Evolutionary conservation across 2,797 vertebrate genomes (phyloP), one percentile per base, ranked within the genome.

Genomic region (Melanotaenia nigrans): DNA sequence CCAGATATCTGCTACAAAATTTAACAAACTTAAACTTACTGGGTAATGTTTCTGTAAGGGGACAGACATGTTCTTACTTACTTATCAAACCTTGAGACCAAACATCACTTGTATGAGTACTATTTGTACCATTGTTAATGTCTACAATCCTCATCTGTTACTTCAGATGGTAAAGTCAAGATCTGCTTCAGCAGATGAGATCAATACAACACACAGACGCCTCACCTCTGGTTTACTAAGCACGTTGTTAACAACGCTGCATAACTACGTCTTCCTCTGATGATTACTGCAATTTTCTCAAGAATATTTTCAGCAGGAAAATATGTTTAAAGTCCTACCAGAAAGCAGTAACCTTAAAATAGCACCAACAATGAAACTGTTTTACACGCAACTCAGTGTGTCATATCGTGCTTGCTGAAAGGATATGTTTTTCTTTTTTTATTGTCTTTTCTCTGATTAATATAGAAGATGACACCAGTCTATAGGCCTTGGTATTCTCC

Each of bases 1-100:
- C 1, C 51, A 54, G 53, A 55, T 54, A 28, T 25, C 24, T 55
- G 13, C 13, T 28, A 25, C 22, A 11, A 35, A 59, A 16, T 25
- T 55, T 13, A 28, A n/a, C 55, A 25, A 72, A 65, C 20, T 42
- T 28, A 47, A 53, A 28, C 12, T 56, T 3, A 30, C 12, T 28
- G 69, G 60, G 59, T 18, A 71, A 68, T 73, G 64, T 69, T 65
- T 68, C 63, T 30, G 8, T 13, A n/a, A 20, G 7, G 5, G 32
- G 54, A 12, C 33, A 40, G 76, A 79, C 42, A 55, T 9, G 55
- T 70, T 61, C 71, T 66, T 42, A 13, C 49, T 14, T 16, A 62
- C 79, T 79, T 81, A 83, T 85, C 78, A 59, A 73, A 18, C 35
- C 24, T 20, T 9, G 3, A 81, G 78, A 85, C 82, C 75, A 81